phyloP scores from a whole-genome alignment of 2,113 vertebrate species.

The Otolemur garnettii region DNA sequence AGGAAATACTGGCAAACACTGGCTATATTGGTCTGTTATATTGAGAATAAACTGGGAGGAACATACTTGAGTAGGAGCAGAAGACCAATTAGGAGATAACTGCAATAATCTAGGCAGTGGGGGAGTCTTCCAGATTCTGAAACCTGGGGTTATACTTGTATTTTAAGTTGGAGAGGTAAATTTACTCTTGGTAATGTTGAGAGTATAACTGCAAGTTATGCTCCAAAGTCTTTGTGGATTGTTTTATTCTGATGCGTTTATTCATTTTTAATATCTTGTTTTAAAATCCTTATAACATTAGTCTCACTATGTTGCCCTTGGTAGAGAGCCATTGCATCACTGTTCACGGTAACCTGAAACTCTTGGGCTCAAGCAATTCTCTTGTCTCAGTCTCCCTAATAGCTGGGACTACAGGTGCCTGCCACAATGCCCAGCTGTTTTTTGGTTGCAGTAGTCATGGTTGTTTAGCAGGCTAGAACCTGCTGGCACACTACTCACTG shows the following conservation, averaged over 20 bases:
- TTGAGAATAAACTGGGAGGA: background rate
- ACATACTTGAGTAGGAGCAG: background rate
- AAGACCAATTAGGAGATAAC: background rate
- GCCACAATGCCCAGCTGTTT: too few species aligned
- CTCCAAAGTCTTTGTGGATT: background rate
- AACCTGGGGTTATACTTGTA: background rate
- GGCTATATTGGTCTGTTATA: background rate
- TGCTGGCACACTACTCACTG: too few species aligned
- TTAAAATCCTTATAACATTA: background rate
- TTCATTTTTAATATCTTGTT: constrained; percentile 10
- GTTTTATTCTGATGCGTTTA: background rate
- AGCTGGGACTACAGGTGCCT: too few species aligned
- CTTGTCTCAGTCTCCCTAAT: too few species aligned
- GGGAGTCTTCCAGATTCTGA: background rate
- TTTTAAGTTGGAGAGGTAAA: background rate
- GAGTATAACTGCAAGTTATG: too few species aligned
- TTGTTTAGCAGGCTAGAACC: too few species aligned
- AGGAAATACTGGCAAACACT: background rate
- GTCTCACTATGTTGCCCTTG: too few species aligned
- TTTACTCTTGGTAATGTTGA: background rate
- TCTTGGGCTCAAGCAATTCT: too few species aligned
- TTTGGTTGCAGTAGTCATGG: too few species aligned
- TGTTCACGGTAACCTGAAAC: too few species aligned
- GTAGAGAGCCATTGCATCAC: too few species aligned
- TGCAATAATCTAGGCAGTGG: background rate